phyloP scores from a whole-genome alignment of 2,797 vertebrate genomes.

The Onychomys leucogaster region DNA sequence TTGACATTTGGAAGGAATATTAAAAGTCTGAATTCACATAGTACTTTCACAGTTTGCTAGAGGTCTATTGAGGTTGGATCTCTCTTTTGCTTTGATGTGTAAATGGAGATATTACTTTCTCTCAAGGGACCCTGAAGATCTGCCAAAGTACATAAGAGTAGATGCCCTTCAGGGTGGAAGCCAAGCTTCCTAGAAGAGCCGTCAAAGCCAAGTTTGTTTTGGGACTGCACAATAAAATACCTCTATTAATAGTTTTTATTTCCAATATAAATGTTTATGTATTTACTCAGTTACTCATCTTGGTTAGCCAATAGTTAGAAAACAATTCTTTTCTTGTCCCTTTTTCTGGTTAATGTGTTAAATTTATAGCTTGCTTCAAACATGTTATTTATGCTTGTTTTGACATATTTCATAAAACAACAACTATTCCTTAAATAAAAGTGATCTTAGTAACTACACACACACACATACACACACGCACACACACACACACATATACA shows the following conservation, averaged over 20 bases:
- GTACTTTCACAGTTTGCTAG: slow-evolving; percentile 85
- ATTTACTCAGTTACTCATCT: slow-evolving; percentile 84
- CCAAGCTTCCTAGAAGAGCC: slow-evolving; percentile 72
- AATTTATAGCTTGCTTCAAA: slow-evolving; percentile 66
- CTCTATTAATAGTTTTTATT: slow-evolving; percentile 84
- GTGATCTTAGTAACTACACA: slow-evolving; percentile 31
- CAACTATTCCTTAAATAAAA: slow-evolving; percentile 60
- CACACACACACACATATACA: too few species aligned
- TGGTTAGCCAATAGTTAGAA: slow-evolving; percentile 81
- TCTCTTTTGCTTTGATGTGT: slow-evolving; percentile 91
- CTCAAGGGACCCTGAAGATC: slow-evolving; percentile 87
- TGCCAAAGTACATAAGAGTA: slow-evolving; percentile 88
- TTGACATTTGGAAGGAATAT: slow-evolving; percentile 50
- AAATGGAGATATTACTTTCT: slow-evolving; percentile 91
- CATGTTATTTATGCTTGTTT: slow-evolving; percentile 46
- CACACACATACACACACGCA: not conserved
- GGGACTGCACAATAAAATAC: slow-evolving; percentile 86
- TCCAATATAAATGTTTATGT: slow-evolving; percentile 88
- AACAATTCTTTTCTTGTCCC: slow-evolving; percentile 77
- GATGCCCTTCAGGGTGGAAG: slow-evolving; percentile 86
- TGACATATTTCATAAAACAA: slow-evolving; percentile 23
- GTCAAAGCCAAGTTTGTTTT: slow-evolving; percentile 82
- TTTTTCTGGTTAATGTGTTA: slow-evolving; percentile 37
- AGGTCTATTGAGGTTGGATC: slow-evolving; percentile 87
- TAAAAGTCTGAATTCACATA: slow-evolving; percentile 85